Base-by-base conservation (phyloP, 2,113 vertebrate genomes). In the Psilopogon haemacephalus region DNA sequence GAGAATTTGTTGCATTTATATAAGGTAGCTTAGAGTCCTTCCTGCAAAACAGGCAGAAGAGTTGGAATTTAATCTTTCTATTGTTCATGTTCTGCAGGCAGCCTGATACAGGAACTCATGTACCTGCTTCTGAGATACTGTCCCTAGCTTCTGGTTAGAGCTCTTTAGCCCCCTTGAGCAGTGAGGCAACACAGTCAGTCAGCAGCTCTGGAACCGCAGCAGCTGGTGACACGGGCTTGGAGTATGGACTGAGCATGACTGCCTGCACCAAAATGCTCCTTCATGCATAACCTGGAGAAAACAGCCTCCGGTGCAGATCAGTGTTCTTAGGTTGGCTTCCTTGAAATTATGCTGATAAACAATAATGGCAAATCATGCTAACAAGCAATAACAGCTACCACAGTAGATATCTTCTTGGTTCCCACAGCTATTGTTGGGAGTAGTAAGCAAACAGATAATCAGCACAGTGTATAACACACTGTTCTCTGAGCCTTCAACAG, bases 141-240 rank as follows among this genome's bases (percentile, higher is more conserved):
- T 27, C 21, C 32, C 26, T 38, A 58, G n/a, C 21, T 50, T 68
- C 54, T 54, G 6, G 1, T 30, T 38, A 20, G 20, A 1, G 0
- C 26, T 46, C 9, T 54, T 52, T 15, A 59, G 33, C 11, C 6
- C 1, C 12, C 15, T 15, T 12, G 17, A 54, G 42, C 54, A 11
- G 30, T 1, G 5, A 7, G 37, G 17, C 14, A 21, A 2, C 48
- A n/a, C 15, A 62, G 0, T 2, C 2, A 0, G 35, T 32, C 42
- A 44, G 42, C 30, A 9, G 11, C 60, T 54, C 5, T 4, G 35
- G 32, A 6, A 24, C 6, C 10, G 46, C 1, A 2, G 12, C 17
- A 30, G 5, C 3, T 30, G 21, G n/a, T 69, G 35, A 30, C 76
- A 58, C 35, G 59, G 30, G 9, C 63, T 30, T 0, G 1, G 50